phyloP scores from a whole-genome alignment of 1,140 invertebrate genomes.

The Acromyrmex heyeri region DNA sequence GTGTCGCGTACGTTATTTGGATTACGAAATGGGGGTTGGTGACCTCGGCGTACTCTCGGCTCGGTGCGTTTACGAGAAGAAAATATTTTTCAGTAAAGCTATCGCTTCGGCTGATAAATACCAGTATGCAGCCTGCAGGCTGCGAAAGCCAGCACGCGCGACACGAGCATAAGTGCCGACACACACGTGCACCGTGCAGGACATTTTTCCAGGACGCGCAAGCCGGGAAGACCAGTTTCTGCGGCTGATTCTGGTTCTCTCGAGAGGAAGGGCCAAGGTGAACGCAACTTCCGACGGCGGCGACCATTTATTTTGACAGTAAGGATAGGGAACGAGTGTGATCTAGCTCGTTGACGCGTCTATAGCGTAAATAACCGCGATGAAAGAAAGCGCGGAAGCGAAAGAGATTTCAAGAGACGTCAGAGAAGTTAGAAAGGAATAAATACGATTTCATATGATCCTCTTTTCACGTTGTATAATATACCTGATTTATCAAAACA shows the following conservation, averaged over 20 bases:
- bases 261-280: slow-evolving; percentile 55
- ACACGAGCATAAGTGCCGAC: slow-evolving; percentile 59
- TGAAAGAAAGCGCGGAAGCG: slow-evolving; percentile 47
- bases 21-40: slow-evolving; percentile 28
- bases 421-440: not conserved
- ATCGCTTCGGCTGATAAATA: slow-evolving; percentile 38
- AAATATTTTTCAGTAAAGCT: slow-evolving; percentile 27
- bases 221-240: slow-evolving; percentile 63
- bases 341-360: slow-evolving; percentile 62
- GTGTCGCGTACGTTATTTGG: slow-evolving; percentile 50
- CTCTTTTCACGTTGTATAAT: not conserved
- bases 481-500: slow-evolving; percentile 13
- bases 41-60: slow-evolving; percentile 14
- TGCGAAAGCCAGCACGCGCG: slow-evolving; percentile 50
- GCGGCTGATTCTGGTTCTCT: slow-evolving; percentile 59
- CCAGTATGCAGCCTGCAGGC: slow-evolving; percentile 32
- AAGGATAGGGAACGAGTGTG: slow-evolving; percentile 43
- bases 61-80: slow-evolving; percentile 20
- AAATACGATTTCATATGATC: slow-evolving; percentile 1
- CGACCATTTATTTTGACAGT: slow-evolving; percentile 68
- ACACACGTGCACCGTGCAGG: slow-evolving; percentile 50
- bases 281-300: slow-evolving; percentile 63
- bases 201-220: slow-evolving; percentile 62
- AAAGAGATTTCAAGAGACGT: slow-evolving; percentile 25
- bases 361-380: slow-evolving; percentile 58